These are phyloP conservation scores for Schizaphis graminum DNA, from an alignment of 2,888 invertebrate genomes.

Conservation along the genomic window DNA sequence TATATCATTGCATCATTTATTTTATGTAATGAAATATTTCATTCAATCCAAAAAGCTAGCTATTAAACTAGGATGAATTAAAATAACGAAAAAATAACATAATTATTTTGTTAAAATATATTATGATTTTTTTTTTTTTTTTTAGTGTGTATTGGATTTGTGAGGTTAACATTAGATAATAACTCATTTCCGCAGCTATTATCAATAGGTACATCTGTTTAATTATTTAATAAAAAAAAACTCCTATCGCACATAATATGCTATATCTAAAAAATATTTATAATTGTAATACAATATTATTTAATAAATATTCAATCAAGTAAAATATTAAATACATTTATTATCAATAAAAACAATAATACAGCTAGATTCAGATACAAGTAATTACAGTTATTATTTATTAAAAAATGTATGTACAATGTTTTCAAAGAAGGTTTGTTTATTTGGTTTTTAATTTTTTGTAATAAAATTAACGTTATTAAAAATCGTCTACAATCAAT, in stretches of 20 bases:
- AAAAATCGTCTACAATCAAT: background rate
- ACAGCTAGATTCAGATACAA: no score
- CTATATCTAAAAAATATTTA: background rate
- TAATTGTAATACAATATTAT: background rate
- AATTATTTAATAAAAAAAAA: background rate
- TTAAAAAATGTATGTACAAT: no score
- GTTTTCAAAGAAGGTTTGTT: no score
- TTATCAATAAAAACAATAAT: no score
- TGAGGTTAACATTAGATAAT: background rate
- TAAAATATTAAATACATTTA: no score
- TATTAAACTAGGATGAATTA: background rate
- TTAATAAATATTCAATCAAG: background rate
- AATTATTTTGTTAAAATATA: background rate
- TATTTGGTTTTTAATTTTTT: no score
- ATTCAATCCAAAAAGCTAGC: background rate
- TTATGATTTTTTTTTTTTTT: background rate
- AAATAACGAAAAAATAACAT: background rate
- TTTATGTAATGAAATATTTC: background rate
- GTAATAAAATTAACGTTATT: background rate
- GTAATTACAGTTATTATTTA: no score
- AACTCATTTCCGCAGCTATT: background rate
- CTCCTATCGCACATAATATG: background rate
- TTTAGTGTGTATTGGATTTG: background rate
- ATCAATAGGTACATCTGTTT: background rate
- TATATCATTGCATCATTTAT: background rate